Evolutionary conservation across 2,113 vertebrate species (phyloP), one percentile per base, ranked within the genome.

Genomic region (Perognathus longimembris): DNA sequence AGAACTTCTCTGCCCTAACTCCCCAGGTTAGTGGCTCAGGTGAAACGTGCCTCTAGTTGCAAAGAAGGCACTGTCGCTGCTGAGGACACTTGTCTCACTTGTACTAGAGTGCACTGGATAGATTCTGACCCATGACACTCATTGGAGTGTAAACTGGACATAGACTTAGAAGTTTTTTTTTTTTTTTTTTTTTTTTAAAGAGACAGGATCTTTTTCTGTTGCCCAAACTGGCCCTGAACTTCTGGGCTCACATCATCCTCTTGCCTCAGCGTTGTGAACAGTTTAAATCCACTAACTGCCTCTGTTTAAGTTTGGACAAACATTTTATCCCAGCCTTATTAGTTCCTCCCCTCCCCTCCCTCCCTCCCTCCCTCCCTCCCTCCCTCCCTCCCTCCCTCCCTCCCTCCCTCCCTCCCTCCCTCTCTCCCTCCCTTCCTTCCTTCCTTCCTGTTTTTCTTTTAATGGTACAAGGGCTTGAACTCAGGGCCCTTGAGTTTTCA

Each of bases 11-110:
- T 34, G 40, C 32, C 45, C 2, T 10, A 34, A 42, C 70, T 74
- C n/a, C 67, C 9, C 3, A 32, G 7, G 21, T 2, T 0, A 32
- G 38, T 28, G 42, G 36, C 76, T 77, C 17, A 17, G 64, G 30
- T n/a, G 71, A 83, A 83, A 11, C 18, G 45, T 24, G 89, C 64
- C 24, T 89, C 30, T 57, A 18, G 21, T 69, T 75, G 67, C 88
- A 91, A 90, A 81, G 88, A 74, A 83, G 36, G 26, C 5, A 20
- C 26, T n/a, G 64, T 12, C 86, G 91, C 85, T 88, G 91, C 85
- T 63, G 86, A 66, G 63, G 83, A 77, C 89, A 45, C 57, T 18
- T 30, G 32, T 34, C 59, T 54, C 38, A n/a, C 28, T 34, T 54
- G 38, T 10, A 59, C 45, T 36, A 79, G 77, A 54, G 81, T 78